These are phyloP conservation scores for Tenrec ecaudatus DNA, from an alignment of 2,113 vertebrate species.

Conservation along the genomic window DNA sequence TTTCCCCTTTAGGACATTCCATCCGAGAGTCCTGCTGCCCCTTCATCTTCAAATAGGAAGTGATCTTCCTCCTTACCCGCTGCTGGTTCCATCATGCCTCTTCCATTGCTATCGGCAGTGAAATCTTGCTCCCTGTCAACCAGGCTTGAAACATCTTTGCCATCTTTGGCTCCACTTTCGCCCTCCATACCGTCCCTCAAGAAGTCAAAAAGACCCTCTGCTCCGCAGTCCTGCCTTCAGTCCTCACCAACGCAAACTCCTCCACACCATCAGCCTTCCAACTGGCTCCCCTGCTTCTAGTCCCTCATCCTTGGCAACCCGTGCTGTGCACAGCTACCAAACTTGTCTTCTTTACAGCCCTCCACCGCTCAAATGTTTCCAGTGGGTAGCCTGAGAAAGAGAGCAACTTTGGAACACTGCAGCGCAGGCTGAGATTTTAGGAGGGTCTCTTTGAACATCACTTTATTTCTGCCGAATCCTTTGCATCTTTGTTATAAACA, in stretches of 20 bases:
- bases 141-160: background rate
- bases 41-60: constrained; percentile 28
- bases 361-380: background rate
- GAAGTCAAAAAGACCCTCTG: background rate
- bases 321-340: background rate
- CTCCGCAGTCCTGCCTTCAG: background rate
- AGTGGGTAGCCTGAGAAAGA: background rate
- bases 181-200: background rate
- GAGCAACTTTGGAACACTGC: background rate
- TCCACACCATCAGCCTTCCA: background rate
- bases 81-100: background rate
- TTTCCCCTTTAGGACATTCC: background rate
- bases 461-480: constrained; percentile 3
- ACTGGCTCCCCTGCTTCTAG: background rate
- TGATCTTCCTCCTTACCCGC: background rate
- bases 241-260: background rate
- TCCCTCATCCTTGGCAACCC: background rate
- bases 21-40: background rate
- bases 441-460: background rate
- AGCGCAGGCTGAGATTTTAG: constrained; percentile 21
- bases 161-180: background rate
- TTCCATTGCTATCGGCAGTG: background rate
- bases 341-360: background rate
- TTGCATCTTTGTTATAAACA: background rate
- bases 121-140: background rate